phyloP scores from a whole-genome alignment of 2,113 vertebrate genomes.

The Oplegnathus fasciatus region DNA sequence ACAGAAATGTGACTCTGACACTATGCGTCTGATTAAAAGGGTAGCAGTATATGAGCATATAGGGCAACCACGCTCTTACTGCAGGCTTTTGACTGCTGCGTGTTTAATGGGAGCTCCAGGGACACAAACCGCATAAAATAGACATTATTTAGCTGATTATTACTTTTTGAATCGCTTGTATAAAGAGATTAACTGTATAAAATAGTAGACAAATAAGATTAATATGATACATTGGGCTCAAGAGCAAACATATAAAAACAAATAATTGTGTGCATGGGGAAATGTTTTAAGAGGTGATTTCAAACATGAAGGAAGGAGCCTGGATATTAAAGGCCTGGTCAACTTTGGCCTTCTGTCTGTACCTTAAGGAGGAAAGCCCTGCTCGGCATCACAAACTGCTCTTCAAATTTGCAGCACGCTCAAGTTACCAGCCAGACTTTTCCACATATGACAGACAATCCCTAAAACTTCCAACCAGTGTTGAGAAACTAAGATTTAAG shows the following conservation, averaged over 20 bases:
- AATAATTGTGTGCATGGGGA: not conserved
- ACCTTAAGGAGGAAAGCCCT: not conserved
- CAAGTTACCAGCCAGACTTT: conserved; percentile 2
- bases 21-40: conserved; percentile 66
- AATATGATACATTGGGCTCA: not conserved
- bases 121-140: not conserved
- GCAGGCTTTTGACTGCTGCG: conserved; percentile 4
- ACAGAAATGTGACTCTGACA: conserved; percentile 70
- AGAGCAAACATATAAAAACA: not conserved
- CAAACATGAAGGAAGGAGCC: not conserved
- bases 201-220: not conserved
- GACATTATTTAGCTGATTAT: not conserved
- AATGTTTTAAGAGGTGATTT: not conserved
- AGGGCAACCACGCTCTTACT: conserved; percentile 9
- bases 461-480: not conserved
- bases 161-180: not conserved
- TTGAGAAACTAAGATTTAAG: conserved; percentile 6
- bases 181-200: not conserved
- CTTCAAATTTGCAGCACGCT: not conserved
- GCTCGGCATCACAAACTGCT: not conserved
- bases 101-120: not conserved
- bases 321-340: not conserved
- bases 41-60: conserved; percentile 43
- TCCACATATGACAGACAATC: conserved; percentile 16
- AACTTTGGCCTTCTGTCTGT: not conserved